These are phyloP conservation scores for Neogale vison DNA, from an alignment of 2,113 vertebrate genomes.

Conservation along the genomic window DNA sequence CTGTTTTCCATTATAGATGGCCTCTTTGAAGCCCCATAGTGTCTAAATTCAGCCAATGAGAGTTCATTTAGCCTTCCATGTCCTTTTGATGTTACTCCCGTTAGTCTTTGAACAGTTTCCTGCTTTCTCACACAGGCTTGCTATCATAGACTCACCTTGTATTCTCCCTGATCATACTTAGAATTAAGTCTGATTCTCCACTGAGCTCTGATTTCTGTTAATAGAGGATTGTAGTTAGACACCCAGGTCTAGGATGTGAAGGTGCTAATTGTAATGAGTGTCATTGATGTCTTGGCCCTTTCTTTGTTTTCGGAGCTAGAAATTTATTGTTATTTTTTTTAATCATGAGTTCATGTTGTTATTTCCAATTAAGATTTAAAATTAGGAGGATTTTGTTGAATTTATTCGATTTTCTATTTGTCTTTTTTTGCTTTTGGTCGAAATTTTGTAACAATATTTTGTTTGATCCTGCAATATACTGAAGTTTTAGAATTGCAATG, in stretches of 20 bases:
- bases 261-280: not conserved
- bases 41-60: not conserved
- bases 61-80: not conserved
- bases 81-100: not conserved
- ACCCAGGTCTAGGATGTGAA: not conserved
- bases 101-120: not conserved
- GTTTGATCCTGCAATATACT: not conserved
- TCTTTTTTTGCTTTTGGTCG: not conserved
- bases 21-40: not conserved
- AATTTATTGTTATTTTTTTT: not conserved
- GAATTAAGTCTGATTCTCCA: not conserved
- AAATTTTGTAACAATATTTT: slow-evolving; percentile 2
- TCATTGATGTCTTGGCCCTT: not conserved
- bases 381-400: not conserved
- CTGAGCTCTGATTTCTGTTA: not conserved
- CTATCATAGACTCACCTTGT: not conserved
- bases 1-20: not conserved
- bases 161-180: not conserved
- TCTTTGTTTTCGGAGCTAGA: not conserved
- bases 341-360: not conserved
- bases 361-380: slow-evolving; percentile 1
- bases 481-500: not conserved
- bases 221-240: not conserved
- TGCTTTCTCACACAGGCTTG: not conserved
- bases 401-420: slow-evolving; percentile 6